Base-by-base conservation (phyloP, 1,140 invertebrate species). In the Drosophila setifemur region DNA sequence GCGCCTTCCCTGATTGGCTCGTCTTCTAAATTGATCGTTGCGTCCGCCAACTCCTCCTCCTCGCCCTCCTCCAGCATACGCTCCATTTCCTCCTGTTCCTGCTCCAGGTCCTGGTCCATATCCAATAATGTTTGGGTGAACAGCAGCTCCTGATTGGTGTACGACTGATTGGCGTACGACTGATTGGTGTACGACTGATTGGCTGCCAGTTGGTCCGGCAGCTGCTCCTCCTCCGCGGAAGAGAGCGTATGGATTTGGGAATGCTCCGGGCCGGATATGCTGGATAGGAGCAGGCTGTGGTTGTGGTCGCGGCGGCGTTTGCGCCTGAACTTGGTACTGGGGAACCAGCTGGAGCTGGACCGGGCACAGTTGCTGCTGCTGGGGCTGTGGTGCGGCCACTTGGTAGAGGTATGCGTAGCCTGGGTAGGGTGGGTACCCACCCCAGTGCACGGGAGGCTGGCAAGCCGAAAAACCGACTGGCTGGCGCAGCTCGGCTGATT, bases 381-480 rank as follows among this genome's bases (percentile, higher is more conserved):
- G 21, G 23, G 8, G 21, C 3, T n/a, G 23, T 2, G 28, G 4
- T n/a, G 5, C 2, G 9, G 4, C n/a, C 19, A 9, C 0, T 2
- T 3, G 8, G 28, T 54, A 45, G 3, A 23, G 4, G 9, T n/a
- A 54, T 16, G 28, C 42, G 26, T 33, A 25, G 0, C 3, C 3
- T 2, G 23, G 9, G 64, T 78, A n/a, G 0, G 3, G 4, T 2
- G 23, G 9, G 64, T 78, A n/a, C 60, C 67, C 16, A 68, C 28
- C 1, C 55, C 52, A 37, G 66, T 67, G 11, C 23, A 55, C 4
- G 57, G 53, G 50, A 54, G 67, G 68, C 73, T 58, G 54, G 60
- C 29, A 9, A 61, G 12, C 58, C 60, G 73, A 73, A 82, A 82
- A 76, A 49, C 67, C 67, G 73, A 76, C 54, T 68, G 77, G 14